phyloP scores from a whole-genome alignment of 2,797 vertebrate species.

The Orestias chungarensis region DNA sequence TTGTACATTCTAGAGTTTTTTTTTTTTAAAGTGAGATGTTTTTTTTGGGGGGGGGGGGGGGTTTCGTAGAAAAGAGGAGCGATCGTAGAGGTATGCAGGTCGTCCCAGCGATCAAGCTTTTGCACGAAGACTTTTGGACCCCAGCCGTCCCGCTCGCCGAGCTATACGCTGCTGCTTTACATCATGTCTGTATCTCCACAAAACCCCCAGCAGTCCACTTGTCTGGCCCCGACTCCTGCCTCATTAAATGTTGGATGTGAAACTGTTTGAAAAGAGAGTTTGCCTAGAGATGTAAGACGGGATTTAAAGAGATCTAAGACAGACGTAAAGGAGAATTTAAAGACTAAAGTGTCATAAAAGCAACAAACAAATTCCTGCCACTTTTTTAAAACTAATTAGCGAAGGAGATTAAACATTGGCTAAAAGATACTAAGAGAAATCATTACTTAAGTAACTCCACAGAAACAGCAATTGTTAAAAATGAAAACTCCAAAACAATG shows the following conservation, averaged over 20 bases:
- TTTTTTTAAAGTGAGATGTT: slow-evolving; percentile 2
- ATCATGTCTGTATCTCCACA: slow-evolving; percentile 18
- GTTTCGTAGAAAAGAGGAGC: slow-evolving; percentile 39
- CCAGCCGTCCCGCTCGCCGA: slow-evolving; percentile 23
- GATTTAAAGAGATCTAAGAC: slow-evolving; percentile 1
- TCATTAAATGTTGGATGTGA: slow-evolving; percentile 42
- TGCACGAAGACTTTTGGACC: slow-evolving; percentile 43
- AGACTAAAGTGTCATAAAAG: slow-evolving; percentile 9
- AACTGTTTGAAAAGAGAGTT: slow-evolving; percentile 26
- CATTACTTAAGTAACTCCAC: no score
- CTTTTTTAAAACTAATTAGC: background rate
- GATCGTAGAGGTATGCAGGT: slow-evolving; percentile 62
- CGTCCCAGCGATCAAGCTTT: slow-evolving; percentile 51
- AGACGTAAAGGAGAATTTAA: background rate
- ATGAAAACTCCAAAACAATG: no score
- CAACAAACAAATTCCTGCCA: background rate
- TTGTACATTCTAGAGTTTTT: slow-evolving; percentile 15
- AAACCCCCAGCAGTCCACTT: slow-evolving; percentile 13
- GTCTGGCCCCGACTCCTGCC: slow-evolving; percentile 16
- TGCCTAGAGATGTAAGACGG: slow-evolving; percentile 11
- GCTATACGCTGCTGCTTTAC: slow-evolving; percentile 48
- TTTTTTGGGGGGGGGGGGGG: no score
- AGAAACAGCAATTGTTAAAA: no score
- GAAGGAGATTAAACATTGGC: slow-evolving; percentile 4
- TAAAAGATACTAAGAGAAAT: no score